phyloP scores from a whole-genome alignment of 2,888 invertebrate genomes.

The Drosophila borborema region DNA sequence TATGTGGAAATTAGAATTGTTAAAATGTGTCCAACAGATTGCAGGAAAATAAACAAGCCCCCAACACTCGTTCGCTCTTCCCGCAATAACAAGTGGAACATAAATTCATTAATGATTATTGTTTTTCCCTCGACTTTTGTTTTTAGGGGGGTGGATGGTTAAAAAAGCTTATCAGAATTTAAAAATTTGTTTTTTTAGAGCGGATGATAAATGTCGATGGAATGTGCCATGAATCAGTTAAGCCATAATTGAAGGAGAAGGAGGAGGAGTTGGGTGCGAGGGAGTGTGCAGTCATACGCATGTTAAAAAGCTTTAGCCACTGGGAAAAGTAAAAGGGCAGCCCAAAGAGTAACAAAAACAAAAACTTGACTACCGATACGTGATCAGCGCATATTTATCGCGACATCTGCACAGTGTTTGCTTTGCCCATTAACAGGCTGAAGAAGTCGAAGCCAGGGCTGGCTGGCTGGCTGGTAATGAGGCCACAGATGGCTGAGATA shows the following conservation, averaged over 20 bases:
- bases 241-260: conserved; percentile 4
- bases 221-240: conserved; percentile 50
- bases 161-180: conserved; percentile 55
- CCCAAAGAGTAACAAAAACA: not conserved
- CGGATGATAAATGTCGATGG: conserved; percentile 61
- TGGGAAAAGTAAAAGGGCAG: conserved; percentile 15
- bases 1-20: conserved; percentile 74
- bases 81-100: conserved; percentile 40
- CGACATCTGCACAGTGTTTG: conserved; percentile 60
- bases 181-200: conserved; percentile 32
- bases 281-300: conserved; percentile 32
- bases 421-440: conserved; percentile 56
- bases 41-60: conserved; percentile 11
- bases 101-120: conserved; percentile 65
- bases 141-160: not conserved
- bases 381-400: conserved; percentile 80
- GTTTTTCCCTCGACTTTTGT: conserved; percentile 4
- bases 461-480: conserved; percentile 59
- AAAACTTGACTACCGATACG: conserved; percentile 66
- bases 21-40: conserved; percentile 63
- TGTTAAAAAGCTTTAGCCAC: conserved; percentile 34
- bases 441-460: conserved; percentile 2
- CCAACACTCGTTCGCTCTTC: too few species aligned
- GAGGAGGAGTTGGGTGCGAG: too few species aligned
- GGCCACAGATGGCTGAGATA: conserved; percentile 69